Evolutionary conservation across 2,888 invertebrate species (phyloP), one percentile per base, ranked within the genome.

Genomic region (Aromia moschata): DNA sequence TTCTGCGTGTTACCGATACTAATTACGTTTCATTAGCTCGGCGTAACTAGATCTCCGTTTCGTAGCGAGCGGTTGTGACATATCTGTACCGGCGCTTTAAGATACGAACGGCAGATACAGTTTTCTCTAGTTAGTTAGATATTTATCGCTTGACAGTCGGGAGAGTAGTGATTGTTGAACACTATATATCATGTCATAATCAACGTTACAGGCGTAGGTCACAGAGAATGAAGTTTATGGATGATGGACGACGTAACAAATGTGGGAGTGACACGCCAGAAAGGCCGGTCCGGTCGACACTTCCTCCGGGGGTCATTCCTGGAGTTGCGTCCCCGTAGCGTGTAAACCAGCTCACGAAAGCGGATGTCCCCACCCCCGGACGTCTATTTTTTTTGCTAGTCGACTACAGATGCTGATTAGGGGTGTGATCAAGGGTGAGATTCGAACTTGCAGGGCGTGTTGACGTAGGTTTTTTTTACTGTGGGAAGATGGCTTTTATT

Each of bases 241-340:
- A 69, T 68, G 68, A 70, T 68, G 67, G 58, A 70, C 64, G 68
- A 67, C 59, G 64, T 67, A 64, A 67, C 67, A 64, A 68, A 68
- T 69, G 69, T 70, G 68, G 70, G 68, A 69, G 68, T 70, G 69
- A 68, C 69, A 64, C 62, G 66, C 59, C 63, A 68, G 69, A 66
- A 65, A 68, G 60, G 68, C 61, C 55, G 63, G 66, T 60, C 60
- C 62, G 67, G 67, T 60, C 69, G 64, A 64, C 69, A 69, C 69
- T 69, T 69, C 69, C 69, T 69, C 60, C 47, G 53, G 62, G 60
- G 63, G 67, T 67, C 64, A 67, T 57, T 56, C 40, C 56, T 53
- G 56, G 58, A 58, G 56, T 60, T 51, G 56, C 63, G 58, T 56
- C 58, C 59, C 44, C 45, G 41, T 57, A 25, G 62, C 63, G 63